These are phyloP conservation scores for Lontra canadensis DNA, from an alignment of 2,113 vertebrate genomes.

Conservation along the genomic window DNA sequence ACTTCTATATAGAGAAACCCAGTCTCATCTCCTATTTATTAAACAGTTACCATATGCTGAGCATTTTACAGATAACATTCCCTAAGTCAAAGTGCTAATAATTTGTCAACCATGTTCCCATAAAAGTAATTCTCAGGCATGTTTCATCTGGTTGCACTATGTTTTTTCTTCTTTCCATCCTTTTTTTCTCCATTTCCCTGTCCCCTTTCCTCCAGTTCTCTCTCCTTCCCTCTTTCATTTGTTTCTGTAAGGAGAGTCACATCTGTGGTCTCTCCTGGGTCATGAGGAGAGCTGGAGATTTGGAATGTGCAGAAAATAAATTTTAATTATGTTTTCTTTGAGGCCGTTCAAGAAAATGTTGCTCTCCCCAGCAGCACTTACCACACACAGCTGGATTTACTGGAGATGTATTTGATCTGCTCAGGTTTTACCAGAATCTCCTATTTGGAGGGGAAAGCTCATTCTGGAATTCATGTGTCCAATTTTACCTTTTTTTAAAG, in stretches of 20 bases:
- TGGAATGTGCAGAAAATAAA: not conserved
- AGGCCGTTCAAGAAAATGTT: not conserved
- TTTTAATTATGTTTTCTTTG: not conserved
- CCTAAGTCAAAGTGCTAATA: not conserved
- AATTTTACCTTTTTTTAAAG: not conserved
- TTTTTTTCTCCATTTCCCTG: not conserved
- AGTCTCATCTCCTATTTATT: not conserved
- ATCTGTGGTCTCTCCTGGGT: not conserved
- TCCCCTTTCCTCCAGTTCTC: not conserved
- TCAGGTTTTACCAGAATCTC: not conserved
- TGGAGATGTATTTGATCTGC: not conserved
- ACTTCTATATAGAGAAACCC: not conserved
- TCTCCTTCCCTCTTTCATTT: not conserved
- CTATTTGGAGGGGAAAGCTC: not conserved
- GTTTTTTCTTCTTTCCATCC: not conserved
- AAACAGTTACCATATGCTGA: not conserved
- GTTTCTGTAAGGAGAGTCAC: not conserved
- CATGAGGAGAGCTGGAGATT: not conserved
- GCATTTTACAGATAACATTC: not conserved
- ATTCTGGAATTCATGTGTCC: slow-evolving; percentile 9
- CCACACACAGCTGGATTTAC: not conserved
- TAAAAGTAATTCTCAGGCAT: not conserved
- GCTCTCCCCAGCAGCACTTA: not conserved
- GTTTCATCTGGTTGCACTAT: not conserved
- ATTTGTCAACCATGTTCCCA: not conserved